Percentiles rank a stretch among this genome's conserved stretches.
Evolutionary conservation across 2,113 vertebrate species (phyloP).

Genomic region (Myocastor coypus): DNA sequence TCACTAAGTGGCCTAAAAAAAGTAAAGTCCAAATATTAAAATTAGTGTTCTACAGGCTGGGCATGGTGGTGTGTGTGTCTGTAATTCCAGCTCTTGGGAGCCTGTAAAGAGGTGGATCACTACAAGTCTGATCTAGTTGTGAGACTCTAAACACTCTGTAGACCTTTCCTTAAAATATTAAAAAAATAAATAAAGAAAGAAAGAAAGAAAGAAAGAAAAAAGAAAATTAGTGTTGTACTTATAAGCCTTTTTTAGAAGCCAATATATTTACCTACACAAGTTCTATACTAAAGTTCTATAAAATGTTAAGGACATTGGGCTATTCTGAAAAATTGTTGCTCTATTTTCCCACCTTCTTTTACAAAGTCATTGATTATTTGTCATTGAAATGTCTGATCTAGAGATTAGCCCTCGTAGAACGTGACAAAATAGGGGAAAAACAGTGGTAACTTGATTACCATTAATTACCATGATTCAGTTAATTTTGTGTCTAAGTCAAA

Average conservation of each 20-base stretch:
- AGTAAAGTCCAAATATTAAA: neutral
- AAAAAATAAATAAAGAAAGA: no score
- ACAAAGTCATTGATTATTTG: neutral
- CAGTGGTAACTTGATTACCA: neutral
- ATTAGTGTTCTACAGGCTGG: no score
- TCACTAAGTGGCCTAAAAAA: constrained; percentile 14
- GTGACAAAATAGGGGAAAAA: neutral
- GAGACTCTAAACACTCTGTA: no score
- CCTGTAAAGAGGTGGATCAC: no score
- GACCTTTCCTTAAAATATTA: no score
- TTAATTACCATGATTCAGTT: neutral
- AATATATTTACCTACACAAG: constrained; percentile 20
- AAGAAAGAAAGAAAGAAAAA: neutral
- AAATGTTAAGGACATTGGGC: neutral
- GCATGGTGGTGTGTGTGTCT: no score
- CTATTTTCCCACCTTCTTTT: neutral
- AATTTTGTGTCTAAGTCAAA: constrained; percentile 44
- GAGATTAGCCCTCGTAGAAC: neutral
- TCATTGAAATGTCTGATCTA: constrained; percentile 1
- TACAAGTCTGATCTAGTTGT: no score
- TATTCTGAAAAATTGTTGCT: constrained; percentile 19
- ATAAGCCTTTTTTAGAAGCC: neutral
- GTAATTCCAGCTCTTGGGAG: no score
- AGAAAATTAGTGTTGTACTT: neutral
- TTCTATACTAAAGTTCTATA: no score